Percentiles rank a stretch among this genome's conserved stretches.
These are phyloP conservation scores for Oikopleura vanhoeffeni DNA, from an alignment of 23 tunicate species.

Conservation along the genomic window DNA sequence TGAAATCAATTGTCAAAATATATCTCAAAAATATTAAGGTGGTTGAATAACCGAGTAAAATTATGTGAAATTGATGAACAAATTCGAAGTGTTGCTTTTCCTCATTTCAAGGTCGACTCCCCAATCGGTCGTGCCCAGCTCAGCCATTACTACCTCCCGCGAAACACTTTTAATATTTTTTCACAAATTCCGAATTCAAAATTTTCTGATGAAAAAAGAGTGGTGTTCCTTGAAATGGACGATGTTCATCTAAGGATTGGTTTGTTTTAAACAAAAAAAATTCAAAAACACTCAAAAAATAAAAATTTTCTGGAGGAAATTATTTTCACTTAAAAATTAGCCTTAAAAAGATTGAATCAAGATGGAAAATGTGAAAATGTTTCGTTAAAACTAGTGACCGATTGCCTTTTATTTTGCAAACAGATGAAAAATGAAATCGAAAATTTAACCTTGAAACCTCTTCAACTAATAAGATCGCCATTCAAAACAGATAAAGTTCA, in stretches of 20 bases:
- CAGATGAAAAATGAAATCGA: background rate
- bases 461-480: background rate
- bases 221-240: background rate
- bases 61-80: background rate
- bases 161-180: background rate
- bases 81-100: background rate
- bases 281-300: too few species aligned
- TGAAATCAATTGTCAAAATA: too few species aligned
- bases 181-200: background rate
- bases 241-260: background rate
- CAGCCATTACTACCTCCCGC: background rate
- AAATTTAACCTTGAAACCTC: background rate
- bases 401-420: background rate
- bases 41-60: conserved; percentile 7
- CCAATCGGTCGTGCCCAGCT: background rate
- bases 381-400: background rate
- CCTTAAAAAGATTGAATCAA: too few species aligned
- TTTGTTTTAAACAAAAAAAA: background rate
- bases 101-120: background rate
- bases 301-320: too few species aligned
- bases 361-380: too few species aligned
- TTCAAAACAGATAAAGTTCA: background rate
- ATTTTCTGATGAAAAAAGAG: background rate
- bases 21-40: too few species aligned
- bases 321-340: too few species aligned